Conservation (phyloP, 1,140 invertebrate genomes). For the Drosophila bifasciata region DNA sequence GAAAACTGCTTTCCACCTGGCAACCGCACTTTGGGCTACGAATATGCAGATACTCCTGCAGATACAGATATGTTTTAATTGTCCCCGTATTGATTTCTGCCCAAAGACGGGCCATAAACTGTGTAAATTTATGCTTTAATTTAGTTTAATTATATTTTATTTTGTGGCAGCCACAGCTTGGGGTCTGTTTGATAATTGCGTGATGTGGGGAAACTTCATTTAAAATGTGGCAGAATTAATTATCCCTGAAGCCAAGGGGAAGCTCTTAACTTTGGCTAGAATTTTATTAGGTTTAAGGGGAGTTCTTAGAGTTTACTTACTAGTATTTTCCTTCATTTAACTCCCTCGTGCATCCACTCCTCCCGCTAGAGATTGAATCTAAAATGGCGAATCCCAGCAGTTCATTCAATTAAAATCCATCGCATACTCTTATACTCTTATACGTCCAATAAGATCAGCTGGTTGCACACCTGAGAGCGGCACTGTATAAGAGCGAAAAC, state of each 20-base stretch:
- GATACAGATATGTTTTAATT: constrained; percentile 53
- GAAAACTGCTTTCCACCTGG: background rate
- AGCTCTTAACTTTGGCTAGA: no score
- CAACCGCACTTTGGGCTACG: background rate
- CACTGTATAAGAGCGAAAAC: constrained; percentile 23
- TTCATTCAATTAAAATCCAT: constrained; percentile 45
- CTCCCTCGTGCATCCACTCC: constrained; percentile 19
- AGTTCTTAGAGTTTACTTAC: no score
- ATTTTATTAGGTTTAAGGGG: background rate
- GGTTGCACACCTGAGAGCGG: constrained; percentile 43
- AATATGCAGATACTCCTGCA: constrained; percentile 45
- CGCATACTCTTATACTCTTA: constrained; percentile 43
- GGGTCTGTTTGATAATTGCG: constrained; percentile 28
- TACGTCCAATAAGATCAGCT: constrained; percentile 71
- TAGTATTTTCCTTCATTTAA: background rate
- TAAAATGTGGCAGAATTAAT: constrained; percentile 50
- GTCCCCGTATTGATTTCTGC: constrained; percentile 50
- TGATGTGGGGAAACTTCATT: constrained; percentile 27
- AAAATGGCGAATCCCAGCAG: constrained; percentile 70
- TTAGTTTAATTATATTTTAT: constrained; percentile 52
- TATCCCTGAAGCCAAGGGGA: constrained; percentile 14
- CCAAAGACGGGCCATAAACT: constrained; percentile 37
- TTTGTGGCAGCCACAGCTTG: constrained; percentile 8
- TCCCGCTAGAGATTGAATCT: constrained; percentile 41
- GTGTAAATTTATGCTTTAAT: constrained; percentile 51